phyloP scores from a whole-genome alignment of 2,888 invertebrate species.

The Hecatera dysodea region DNA sequence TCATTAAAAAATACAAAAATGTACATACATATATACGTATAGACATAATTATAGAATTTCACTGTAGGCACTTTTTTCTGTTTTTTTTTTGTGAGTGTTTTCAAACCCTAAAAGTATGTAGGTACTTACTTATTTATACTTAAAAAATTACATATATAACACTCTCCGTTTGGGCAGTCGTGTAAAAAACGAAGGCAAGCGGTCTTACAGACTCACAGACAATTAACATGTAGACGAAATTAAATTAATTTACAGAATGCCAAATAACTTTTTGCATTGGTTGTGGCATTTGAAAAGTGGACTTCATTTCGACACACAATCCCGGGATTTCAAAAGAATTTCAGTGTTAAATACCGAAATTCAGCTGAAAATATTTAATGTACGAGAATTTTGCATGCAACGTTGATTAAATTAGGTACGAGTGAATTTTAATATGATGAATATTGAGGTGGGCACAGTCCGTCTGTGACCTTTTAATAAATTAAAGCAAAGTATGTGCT shows the following conservation, averaged over 20 bases:
- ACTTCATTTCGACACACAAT: conserved; percentile 7
- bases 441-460: conserved; percentile 14
- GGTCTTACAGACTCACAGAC: conserved; percentile 15
- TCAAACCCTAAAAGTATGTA: too few species aligned
- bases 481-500: conserved; percentile 6
- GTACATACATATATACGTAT: too few species aligned
- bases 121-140: too few species aligned
- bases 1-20: too few species aligned
- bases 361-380: conserved; percentile 18
- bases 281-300: background rate
- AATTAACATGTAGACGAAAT: conserved; percentile 35
- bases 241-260: conserved; percentile 27
- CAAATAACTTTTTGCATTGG: conserved; percentile 1
- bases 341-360: background rate
- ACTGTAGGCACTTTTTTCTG: too few species aligned
- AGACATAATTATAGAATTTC: too few species aligned
- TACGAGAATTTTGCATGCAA: conserved; percentile 10
- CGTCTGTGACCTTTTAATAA: conserved; percentile 27
- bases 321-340: conserved; percentile 2
- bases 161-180: too few species aligned
- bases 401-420: conserved; percentile 39
- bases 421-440: conserved; percentile 33
- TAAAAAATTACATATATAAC: too few species aligned
- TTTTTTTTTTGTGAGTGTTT: too few species aligned
- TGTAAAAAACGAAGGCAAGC: background rate